Base-by-base conservation (phyloP, 2,888 invertebrate genomes). In the Tinea semifulvella region DNA sequence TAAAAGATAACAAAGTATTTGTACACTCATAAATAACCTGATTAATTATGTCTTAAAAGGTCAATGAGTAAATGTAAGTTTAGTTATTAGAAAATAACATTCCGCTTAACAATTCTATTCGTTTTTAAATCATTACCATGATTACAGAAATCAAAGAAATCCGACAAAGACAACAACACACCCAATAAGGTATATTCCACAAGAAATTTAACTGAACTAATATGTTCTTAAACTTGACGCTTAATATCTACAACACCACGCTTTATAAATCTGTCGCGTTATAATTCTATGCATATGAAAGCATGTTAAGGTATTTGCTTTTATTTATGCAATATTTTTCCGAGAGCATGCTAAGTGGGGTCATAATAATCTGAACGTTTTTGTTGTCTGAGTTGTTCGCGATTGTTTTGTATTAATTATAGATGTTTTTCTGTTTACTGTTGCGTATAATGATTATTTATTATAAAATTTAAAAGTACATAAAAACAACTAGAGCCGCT, bases 61-160 rank as follows among this genome's bases (percentile, higher is more conserved):
- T n/a, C n/a, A n/a, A n/a, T n/a, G n/a, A n/a, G n/a, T n/a, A n/a
- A n/a, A n/a, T n/a, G n/a, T n/a, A n/a, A n/a, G n/a, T n/a, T n/a
- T n/a, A n/a, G n/a, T n/a, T n/a, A n/a, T n/a, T n/a, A n/a, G n/a
- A n/a, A n/a, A n/a, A n/a, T n/a, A n/a, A n/a, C n/a, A n/a, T n/a
- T n/a, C n/a, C n/a, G n/a, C n/a, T n/a, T n/a, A n/a, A n/a, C n/a
- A n/a, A n/a, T n/a, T n/a, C n/a, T n/a, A n/a, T n/a, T n/a, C n/a
- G n/a, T n/a, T n/a, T n/a, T 39, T 40, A 43, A 44, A 40, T 25
- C 51, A 54, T 65, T 66, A 26, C 49, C 58, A 56, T 70, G 58
- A 63, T 88, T 88, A 61, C 87, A 90, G 90, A 90, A 89, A 84
- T 90, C 90, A 80, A 88, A 88, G 85, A 89, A 88, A 85, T 83